Evolutionary conservation across 35 echinoderm and acorn worm species (phyloP).

Genomic region (Nesometra sesokonis): DNA sequence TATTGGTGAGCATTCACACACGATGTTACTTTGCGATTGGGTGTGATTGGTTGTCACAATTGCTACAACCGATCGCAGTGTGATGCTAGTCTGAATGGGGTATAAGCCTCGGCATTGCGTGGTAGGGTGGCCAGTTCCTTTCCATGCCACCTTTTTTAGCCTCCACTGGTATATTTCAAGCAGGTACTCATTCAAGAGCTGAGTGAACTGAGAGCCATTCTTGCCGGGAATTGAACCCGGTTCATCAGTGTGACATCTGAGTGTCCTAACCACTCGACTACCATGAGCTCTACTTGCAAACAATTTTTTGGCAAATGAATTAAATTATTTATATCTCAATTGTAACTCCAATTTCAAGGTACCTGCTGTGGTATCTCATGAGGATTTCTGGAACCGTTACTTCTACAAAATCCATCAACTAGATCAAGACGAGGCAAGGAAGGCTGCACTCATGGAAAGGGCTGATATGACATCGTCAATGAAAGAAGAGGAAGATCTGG

Average conservation of each 20-base stretch:
- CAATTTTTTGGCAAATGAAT: neutral
- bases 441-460: conserved; percentile 68
- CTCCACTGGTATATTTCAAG: neutral
- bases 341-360: conserved; percentile 26
- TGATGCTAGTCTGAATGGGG: too few species aligned
- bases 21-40: too few species aligned
- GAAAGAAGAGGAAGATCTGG: conserved; percentile 72
- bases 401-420: conserved; percentile 87
- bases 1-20: too few species aligned
- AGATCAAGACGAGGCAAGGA: conserved; percentile 75
- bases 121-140: too few species aligned
- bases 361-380: conserved; percentile 82
- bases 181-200: neutral
- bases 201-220: too few species aligned
- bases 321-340: neutral
- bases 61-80: too few species aligned
- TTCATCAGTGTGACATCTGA: too few species aligned
- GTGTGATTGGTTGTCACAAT: too few species aligned
- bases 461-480: conserved; percentile 95
- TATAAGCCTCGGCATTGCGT: neutral
- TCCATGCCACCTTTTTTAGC: too few species aligned
- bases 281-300: neutral
- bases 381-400: conserved; percentile 91
- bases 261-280: too few species aligned
- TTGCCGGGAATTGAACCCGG: too few species aligned